Conservation (phyloP, 1,140 invertebrate genomes). For the Anadara kagoshimensis region DNA sequence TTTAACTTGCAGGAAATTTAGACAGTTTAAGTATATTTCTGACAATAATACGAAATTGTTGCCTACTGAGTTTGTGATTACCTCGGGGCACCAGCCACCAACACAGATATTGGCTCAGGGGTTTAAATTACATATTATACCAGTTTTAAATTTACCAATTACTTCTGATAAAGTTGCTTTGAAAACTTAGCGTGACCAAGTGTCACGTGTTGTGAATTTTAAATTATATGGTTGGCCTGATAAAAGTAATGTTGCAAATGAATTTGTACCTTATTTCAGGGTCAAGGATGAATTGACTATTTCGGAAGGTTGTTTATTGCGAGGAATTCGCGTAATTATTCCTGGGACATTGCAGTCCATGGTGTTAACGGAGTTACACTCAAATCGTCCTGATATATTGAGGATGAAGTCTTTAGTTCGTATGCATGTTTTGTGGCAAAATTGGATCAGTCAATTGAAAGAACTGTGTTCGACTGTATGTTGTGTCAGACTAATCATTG, state of each 20-base stretch:
- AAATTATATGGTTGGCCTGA: neutral
- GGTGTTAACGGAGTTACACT: constrained; percentile 5
- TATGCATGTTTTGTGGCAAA: constrained; percentile 76
- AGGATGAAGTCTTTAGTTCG: constrained; percentile 76
- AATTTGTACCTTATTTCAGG: constrained; percentile 5
- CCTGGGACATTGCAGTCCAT: neutral
- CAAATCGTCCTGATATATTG: constrained; percentile 74
- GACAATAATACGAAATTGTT: neutral
- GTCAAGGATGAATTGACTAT: constrained; percentile 12
- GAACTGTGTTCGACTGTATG: constrained; percentile 9
- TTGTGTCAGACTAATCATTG: no score
- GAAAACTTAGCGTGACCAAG: no score
- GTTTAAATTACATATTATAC: constrained; percentile 6
- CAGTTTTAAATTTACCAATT: constrained; percentile 16
- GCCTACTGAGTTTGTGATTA: neutral
- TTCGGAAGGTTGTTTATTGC: constrained; percentile 23
- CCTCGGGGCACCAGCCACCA: neutral
- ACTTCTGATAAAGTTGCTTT: no score
- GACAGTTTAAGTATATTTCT: no score
- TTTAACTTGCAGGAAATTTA: no score
- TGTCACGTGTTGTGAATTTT: constrained; percentile 4
- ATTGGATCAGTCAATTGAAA: constrained; percentile 74
- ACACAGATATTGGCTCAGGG: constrained; percentile 19
- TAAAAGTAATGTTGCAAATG: neutral
- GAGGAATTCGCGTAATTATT: constrained; percentile 23